A percentile compares a stretch with the other conserved stretches of the same genome.
phyloP scores from a whole-genome alignment of 2,888 invertebrate genomes.

The Melikaiella ostensackeni region DNA sequence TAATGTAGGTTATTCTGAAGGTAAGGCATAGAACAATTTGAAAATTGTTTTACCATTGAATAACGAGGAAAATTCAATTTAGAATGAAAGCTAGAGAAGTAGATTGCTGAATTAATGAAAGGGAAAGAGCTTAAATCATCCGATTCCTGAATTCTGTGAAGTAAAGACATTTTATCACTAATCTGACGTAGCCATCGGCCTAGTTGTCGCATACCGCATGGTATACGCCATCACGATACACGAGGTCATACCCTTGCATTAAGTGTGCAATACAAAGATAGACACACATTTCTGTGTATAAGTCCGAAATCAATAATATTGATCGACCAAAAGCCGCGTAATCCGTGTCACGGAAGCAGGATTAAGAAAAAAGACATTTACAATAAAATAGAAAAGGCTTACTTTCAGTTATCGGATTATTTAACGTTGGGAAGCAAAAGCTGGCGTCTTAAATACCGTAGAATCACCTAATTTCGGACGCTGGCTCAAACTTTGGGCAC shows the following conservation, averaged over 20 bases:
- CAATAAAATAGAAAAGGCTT: not conserved
- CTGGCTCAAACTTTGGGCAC: too few species aligned
- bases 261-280: constrained; percentile 25
- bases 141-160: not conserved
- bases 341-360: constrained; percentile 57
- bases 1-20: too few species aligned
- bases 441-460: not conserved
- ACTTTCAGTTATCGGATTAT: not conserved
- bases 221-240: constrained; percentile 54
- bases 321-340: constrained; percentile 52
- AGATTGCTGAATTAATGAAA: not conserved
- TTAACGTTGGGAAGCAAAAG: not conserved
- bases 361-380: constrained; percentile 51
- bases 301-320: constrained; percentile 55
- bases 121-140: not conserved
- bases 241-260: constrained; percentile 57
- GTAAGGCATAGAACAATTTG: too few species aligned
- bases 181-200: constrained; percentile 55
- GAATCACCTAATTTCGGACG: too few species aligned
- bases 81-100: not conserved
- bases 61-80: too few species aligned
- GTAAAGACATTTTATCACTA: constrained; percentile 10
- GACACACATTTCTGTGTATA: constrained; percentile 38
- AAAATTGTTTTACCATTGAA: too few species aligned
- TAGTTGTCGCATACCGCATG: constrained; percentile 56